Percentiles rank a stretch among this genome's conserved stretches.
These are phyloP conservation scores for Pseudonaja textilis DNA, from an alignment of 2,113 vertebrate genomes.

Conservation along the genomic window DNA sequence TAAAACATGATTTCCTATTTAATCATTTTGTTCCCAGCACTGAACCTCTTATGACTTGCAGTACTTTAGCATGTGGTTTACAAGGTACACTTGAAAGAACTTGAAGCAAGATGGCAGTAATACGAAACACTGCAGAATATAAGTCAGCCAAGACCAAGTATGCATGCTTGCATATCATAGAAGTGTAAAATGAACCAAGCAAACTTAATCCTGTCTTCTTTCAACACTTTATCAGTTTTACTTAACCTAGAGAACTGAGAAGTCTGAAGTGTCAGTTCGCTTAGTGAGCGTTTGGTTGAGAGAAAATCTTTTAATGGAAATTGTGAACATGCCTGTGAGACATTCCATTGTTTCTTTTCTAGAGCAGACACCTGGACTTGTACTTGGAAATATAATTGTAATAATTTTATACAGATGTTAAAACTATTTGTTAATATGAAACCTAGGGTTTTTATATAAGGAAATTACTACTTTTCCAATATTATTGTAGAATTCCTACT, in stretches of 20 bases:
- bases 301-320: background rate
- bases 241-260: background rate
- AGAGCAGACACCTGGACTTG: background rate
- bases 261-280: background rate
- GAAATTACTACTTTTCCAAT: background rate
- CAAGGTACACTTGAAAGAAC: background rate
- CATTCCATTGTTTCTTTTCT: background rate
- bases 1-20: background rate
- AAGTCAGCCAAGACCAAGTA: background rate
- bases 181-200: background rate
- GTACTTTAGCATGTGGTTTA: background rate
- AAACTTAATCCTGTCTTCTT: background rate
- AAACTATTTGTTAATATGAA: background rate
- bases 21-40: background rate
- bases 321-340: background rate
- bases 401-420: background rate
- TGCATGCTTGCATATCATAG: background rate
- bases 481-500: background rate
- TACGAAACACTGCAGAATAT: background rate
- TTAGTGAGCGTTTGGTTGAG: background rate
- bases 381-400: background rate
- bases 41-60: background rate
- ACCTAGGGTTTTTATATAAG: background rate
- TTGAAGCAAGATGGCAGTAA: background rate
- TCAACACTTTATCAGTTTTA: constrained; percentile 3